phyloP scores from a whole-genome alignment of 2,113 vertebrate genomes.

The Dolichallabes microphthalmus region DNA sequence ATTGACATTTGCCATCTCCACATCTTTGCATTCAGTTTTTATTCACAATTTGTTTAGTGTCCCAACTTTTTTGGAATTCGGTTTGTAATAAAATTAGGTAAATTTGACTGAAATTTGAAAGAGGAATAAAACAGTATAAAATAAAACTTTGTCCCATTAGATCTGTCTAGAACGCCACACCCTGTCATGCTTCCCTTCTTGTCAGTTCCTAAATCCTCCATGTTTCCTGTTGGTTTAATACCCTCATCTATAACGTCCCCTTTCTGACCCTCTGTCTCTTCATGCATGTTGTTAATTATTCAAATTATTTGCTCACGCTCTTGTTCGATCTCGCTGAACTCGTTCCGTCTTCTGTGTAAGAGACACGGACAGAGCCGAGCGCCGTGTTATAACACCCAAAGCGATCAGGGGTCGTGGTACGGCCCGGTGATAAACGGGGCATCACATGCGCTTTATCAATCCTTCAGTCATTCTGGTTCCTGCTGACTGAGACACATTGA shows the following conservation, averaged over 20 bases:
- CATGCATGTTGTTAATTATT: conserved; percentile 35
- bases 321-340: not conserved
- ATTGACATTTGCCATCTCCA: no score
- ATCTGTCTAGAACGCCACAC: no score
- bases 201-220: no score
- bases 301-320: not conserved
- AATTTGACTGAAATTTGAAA: no score
- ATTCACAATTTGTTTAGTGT: no score
- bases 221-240: conserved; percentile 10
- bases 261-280: conserved; percentile 21
- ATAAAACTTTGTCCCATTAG: no score
- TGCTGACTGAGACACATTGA: not conserved
- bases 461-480: not conserved
- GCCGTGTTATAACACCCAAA: not conserved
- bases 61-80: no score
- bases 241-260: conserved; percentile 11
- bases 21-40: no score
- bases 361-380: conserved; percentile 24
- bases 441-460: conserved; percentile 9
- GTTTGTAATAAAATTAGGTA: no score
- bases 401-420: conserved; percentile 9
- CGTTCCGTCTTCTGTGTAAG: conserved; percentile 12
- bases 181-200: no score
- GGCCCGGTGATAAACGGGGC: conserved; percentile 21
- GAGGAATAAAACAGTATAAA: no score